Evolutionary conservation across 2,888 invertebrate species (phyloP).

Genomic region (Punctoribates punctum): DNA sequence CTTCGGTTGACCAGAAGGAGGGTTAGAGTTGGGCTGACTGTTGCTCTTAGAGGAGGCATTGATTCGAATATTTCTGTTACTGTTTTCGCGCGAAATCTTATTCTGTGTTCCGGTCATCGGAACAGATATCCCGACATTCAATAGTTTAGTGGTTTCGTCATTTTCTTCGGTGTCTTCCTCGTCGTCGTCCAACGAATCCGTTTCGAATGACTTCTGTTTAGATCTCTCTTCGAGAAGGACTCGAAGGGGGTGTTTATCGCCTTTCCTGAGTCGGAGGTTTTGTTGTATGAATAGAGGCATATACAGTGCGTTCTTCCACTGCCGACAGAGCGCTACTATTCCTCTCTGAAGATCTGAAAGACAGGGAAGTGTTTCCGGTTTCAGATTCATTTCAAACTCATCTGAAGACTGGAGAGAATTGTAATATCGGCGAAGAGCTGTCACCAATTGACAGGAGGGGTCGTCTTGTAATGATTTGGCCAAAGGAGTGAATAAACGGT

Average conservation of each 20-base stretch:
- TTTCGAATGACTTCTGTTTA: slow-evolving; percentile 45
- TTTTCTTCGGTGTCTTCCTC: slow-evolving; percentile 63
- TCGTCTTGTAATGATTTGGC: slow-evolving; percentile 89
- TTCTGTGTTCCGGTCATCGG: too few relatives aligned
- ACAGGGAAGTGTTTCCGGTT: slow-evolving; percentile 77
- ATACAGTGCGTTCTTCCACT: slow-evolving; percentile 94
- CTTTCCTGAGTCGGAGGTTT: slow-evolving; percentile 15
- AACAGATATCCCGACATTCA: neutral
- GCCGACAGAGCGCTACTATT: slow-evolving; percentile 88
- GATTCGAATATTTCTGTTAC: slow-evolving; percentile 12
- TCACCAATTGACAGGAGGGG: slow-evolving; percentile 88
- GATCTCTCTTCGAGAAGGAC: slow-evolving; percentile 26
- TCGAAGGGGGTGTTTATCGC: slow-evolving; percentile 25
- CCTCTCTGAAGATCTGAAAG: slow-evolving; percentile 47
- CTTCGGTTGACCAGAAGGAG: slow-evolving; percentile 36
- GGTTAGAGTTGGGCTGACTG: slow-evolving; percentile 45
- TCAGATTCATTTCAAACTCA: slow-evolving; percentile 75
- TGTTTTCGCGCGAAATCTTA: neutral
- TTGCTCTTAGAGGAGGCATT: neutral
- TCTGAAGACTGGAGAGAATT: slow-evolving; percentile 67
- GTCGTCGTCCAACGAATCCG: slow-evolving; percentile 53
- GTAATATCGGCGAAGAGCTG: slow-evolving; percentile 78
- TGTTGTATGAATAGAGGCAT: slow-evolving; percentile 62
- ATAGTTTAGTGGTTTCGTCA: slow-evolving; percentile 63
- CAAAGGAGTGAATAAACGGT: slow-evolving; percentile 71